Evolutionary conservation across 2,888 invertebrate genomes (phyloP).

Genomic region (Luperina nickerlii): DNA sequence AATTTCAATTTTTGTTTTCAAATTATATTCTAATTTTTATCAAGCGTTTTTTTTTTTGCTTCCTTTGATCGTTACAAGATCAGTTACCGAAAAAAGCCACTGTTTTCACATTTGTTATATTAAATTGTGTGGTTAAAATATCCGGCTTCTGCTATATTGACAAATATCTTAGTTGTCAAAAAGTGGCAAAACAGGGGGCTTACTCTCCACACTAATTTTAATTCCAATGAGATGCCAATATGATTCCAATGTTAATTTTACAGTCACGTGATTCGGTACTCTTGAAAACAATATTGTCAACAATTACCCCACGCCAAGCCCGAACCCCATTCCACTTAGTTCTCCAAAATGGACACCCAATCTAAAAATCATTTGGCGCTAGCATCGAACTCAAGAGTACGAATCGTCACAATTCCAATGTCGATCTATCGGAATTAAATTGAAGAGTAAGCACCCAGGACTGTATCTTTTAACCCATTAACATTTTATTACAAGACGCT

Average conservation of each 20-base stretch:
- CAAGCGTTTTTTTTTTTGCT: neutral
- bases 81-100: neutral
- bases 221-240: no score
- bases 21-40: constrained; percentile 10
- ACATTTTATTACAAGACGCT: constrained; percentile 47
- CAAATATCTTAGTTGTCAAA: constrained; percentile 38
- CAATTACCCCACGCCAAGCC: no score
- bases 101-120: constrained; percentile 34
- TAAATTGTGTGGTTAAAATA: neutral
- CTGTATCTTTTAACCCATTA: constrained; percentile 45
- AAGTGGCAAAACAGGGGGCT: constrained; percentile 27
- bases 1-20: neutral
- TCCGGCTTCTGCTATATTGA: constrained; percentile 17
- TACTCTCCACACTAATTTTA: no score
- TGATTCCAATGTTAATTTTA: no score
- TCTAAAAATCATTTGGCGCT: no score
- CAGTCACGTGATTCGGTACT: no score
- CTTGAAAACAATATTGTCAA: no score
- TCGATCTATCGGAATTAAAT: no score
- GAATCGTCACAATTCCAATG: no score
- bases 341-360: no score
- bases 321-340: no score
- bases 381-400: no score
- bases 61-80: constrained; percentile 3
- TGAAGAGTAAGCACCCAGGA: constrained; percentile 4